These are phyloP conservation scores for Hippopotamyrus pictus DNA, from an alignment of 2,797 vertebrate genomes.

Conservation along the genomic window DNA sequence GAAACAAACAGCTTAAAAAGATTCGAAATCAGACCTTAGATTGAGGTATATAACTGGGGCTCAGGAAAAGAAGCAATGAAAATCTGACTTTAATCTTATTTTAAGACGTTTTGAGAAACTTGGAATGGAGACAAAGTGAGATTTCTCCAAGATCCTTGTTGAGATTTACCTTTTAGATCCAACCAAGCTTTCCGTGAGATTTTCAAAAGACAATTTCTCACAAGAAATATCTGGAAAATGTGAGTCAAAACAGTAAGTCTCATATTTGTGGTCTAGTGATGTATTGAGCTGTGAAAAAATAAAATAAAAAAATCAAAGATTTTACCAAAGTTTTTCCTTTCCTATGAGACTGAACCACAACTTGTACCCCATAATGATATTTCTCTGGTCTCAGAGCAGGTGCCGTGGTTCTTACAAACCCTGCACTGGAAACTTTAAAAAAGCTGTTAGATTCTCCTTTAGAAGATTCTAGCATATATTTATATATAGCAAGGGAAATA, in stretches of 20 bases:
- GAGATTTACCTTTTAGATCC: constrained; percentile 3
- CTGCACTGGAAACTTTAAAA: neutral
- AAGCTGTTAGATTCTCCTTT: neutral
- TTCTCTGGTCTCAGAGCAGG: neutral
- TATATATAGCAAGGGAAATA: neutral
- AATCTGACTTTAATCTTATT: neutral
- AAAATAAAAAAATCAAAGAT: neutral
- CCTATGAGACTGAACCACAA: neutral
- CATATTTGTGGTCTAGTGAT: neutral
- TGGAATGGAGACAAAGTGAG: neutral
- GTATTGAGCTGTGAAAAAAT: neutral
- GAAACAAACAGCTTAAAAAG: neutral
- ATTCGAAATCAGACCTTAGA: neutral
- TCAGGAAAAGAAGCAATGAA: neutral
- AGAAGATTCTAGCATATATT: neutral
- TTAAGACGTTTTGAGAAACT: neutral
- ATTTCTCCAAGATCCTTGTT: neutral
- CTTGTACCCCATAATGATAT: neutral
- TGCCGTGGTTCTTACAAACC: neutral
- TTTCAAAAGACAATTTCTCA: constrained; percentile 6
- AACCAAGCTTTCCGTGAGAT: constrained; percentile 2
- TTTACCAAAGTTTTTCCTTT: constrained; percentile 1
- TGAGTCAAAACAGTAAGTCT: constrained; percentile 3
- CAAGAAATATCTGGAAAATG: neutral
- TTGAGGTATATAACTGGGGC: neutral